phyloP scores from a whole-genome alignment of 2,888 invertebrate species.

The Eumerus sabulonum region DNA sequence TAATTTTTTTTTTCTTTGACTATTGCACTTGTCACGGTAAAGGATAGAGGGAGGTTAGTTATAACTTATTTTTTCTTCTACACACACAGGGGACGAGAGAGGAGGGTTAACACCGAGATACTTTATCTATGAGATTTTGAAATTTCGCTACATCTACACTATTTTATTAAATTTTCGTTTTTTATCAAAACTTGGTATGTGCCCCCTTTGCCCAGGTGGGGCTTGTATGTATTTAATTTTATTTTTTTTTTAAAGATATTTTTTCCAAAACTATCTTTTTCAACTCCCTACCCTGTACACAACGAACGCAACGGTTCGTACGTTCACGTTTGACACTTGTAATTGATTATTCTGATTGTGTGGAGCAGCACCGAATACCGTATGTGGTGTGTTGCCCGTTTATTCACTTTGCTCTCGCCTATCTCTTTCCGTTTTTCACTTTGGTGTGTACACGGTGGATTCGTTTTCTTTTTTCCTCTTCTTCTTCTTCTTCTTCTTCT shows the following conservation, averaged over 20 bases:
- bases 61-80: too few relatives aligned
- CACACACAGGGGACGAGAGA: too few relatives aligned
- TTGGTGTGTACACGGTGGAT: slow-evolving; percentile 13
- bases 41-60: too few relatives aligned
- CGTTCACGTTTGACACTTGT: slow-evolving; percentile 69
- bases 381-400: slow-evolving; percentile 36
- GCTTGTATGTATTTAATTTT: background rate
- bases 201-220: too few relatives aligned
- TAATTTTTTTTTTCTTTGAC: background rate
- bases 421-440: slow-evolving; percentile 33
- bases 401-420: slow-evolving; percentile 39
- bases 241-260: background rate
- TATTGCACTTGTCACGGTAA: too few relatives aligned
- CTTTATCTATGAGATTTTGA: slow-evolving; percentile 5
- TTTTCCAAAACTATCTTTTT: slow-evolving; percentile 14
- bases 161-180: background rate
- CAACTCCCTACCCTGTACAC: slow-evolving; percentile 31
- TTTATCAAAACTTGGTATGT: background rate
- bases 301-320: slow-evolving; percentile 48
- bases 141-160: slow-evolving; percentile 54
- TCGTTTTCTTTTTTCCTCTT: slow-evolving; percentile 12
- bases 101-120: too few relatives aligned
- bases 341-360: slow-evolving; percentile 66
- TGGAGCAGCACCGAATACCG: slow-evolving; percentile 48
- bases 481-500: slow-evolving; percentile 23